These are phyloP conservation scores for Orius laevigatus DNA, from an alignment of 1,140 invertebrate genomes.

Conservation along the genomic window DNA sequence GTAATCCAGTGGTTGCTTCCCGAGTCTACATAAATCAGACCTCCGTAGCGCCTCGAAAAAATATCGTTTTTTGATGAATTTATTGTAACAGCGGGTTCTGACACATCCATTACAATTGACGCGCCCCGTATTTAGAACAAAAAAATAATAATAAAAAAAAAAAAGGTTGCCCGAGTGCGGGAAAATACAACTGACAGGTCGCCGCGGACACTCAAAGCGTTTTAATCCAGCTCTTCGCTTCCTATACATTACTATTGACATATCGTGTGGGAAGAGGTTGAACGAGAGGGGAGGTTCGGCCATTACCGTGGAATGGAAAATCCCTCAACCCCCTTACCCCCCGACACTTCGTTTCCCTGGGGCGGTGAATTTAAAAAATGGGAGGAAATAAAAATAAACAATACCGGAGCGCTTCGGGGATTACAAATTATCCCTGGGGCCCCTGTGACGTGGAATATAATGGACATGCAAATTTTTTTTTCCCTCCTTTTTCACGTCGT, in stretches of 20 bases:
- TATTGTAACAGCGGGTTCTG: slow-evolving; percentile 6
- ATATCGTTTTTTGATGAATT: slow-evolving; percentile 17
- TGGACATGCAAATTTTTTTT: slow-evolving; percentile 17
- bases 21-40: too few species aligned
- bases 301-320: slow-evolving; percentile 35
- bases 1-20: too few species aligned
- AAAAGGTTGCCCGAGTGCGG: too few species aligned
- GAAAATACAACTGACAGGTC: slow-evolving; percentile 28
- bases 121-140: background rate
- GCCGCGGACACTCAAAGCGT: slow-evolving; percentile 22
- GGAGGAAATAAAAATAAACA: slow-evolving; percentile 10
- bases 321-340: slow-evolving; percentile 25
- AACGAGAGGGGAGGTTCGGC: slow-evolving; percentile 26
- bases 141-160: slow-evolving; percentile 18
- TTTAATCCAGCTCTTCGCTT: slow-evolving; percentile 10
- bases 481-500: too few species aligned
- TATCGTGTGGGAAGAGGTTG: slow-evolving; percentile 12
- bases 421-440: slow-evolving; percentile 12
- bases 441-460: slow-evolving; percentile 23
- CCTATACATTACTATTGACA: slow-evolving; percentile 22
- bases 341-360: slow-evolving; percentile 11
- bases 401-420: slow-evolving; percentile 4
- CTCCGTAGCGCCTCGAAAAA: too few species aligned
- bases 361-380: slow-evolving; percentile 13
- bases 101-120: slow-evolving; percentile 13